phyloP scores from a whole-genome alignment of 2,888 invertebrate species.

The Leptinotarsa juncta region DNA sequence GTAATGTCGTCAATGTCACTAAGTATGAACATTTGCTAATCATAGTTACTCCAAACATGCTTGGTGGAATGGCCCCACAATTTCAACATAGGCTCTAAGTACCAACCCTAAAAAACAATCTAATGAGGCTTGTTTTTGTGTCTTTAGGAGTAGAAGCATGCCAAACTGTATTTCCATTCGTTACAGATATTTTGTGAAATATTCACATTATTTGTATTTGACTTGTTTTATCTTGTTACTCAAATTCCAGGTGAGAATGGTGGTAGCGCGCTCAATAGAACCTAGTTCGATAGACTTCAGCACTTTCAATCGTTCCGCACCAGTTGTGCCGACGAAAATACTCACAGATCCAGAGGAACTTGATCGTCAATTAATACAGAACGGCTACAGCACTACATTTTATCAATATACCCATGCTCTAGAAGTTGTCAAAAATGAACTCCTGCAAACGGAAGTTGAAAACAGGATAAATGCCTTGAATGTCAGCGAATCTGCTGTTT shows the following conservation, averaged over 20 bases:
- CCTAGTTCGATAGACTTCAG: slow-evolving; percentile 82
- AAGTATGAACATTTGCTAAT: too few relatives aligned
- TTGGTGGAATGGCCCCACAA: too few relatives aligned
- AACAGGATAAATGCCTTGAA: slow-evolving; percentile 27
- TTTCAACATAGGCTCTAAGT: too few relatives aligned
- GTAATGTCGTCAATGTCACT: too few relatives aligned
- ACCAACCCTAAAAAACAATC: too few relatives aligned
- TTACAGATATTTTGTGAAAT: slow-evolving; percentile 8
- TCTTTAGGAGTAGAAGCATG: slow-evolving; percentile 4
- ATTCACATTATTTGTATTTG: background rate
- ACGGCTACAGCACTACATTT: slow-evolving; percentile 70
- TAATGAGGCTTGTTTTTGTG: background rate
- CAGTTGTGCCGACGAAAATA: slow-evolving; percentile 92
- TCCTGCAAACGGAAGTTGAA: slow-evolving; percentile 35
- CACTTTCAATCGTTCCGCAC: slow-evolving; percentile 79
- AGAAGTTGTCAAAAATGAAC: slow-evolving; percentile 38
- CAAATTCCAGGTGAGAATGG: slow-evolving; percentile 76
- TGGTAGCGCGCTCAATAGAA: slow-evolving; percentile 93
- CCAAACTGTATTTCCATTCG: background rate
- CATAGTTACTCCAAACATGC: too few relatives aligned
- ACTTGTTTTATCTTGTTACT: background rate
- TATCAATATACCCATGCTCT: slow-evolving; percentile 48
- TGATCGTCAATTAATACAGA: slow-evolving; percentile 85
- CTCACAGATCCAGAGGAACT: slow-evolving; percentile 92
- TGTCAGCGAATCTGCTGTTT: slow-evolving; percentile 21